These are phyloP conservation scores for Helicoverpa armigera DNA, from an alignment of 1,140 invertebrate genomes.

Conservation along the genomic window DNA sequence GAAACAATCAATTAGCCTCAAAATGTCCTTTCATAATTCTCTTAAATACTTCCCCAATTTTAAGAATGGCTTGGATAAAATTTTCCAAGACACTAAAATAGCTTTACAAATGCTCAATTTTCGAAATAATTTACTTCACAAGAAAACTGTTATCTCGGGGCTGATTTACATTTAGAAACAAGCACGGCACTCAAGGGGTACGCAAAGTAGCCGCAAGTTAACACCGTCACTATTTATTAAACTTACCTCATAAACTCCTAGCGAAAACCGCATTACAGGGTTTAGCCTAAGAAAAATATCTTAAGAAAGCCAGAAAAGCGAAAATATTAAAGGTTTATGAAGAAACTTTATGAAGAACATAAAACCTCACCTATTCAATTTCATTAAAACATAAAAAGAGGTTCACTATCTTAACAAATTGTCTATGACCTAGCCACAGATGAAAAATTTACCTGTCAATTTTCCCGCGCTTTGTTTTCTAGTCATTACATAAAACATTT, in stretches of 20 bases:
- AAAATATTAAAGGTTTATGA: conserved; percentile 26
- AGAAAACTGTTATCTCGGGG: conserved; percentile 24
- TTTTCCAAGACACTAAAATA: background rate
- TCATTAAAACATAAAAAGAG: conserved; percentile 5
- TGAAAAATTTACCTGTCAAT: conserved; percentile 31
- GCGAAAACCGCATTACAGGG: conserved; percentile 16
- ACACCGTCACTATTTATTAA: conserved; percentile 34
- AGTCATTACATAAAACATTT: background rate
- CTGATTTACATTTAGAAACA: conserved; percentile 36
- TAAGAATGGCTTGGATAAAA: no score
- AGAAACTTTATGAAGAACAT: background rate
- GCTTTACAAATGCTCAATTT: background rate
- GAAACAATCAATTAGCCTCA: no score
- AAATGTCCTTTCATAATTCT: no score
- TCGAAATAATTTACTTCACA: conserved; percentile 9
- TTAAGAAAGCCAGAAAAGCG: background rate
- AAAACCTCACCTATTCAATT: background rate
- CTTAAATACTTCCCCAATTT: no score
- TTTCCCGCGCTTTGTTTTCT: conserved; percentile 16
- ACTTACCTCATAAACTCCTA: conserved; percentile 30
- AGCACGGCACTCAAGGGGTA: conserved; percentile 8
- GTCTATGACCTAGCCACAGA: conserved; percentile 10
- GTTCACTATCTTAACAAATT: background rate
- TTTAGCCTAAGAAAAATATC: conserved; percentile 26
- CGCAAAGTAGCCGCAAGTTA: conserved; percentile 22